These are phyloP conservation scores for Deilephila elpenor DNA, from an alignment of 2,888 invertebrate species.

Conservation along the genomic window DNA sequence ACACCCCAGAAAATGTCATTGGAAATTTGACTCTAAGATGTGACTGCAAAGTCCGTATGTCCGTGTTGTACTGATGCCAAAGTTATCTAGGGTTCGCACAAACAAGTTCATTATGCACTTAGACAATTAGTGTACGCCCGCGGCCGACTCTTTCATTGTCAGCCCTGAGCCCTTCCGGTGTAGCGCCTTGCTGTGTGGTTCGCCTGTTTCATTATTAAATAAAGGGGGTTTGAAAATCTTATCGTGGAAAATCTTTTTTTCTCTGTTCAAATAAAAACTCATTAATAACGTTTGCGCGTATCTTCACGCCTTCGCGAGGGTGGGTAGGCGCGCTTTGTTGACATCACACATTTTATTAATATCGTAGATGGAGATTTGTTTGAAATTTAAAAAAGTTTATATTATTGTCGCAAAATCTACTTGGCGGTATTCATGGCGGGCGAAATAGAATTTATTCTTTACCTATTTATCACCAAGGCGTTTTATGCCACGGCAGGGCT, in stretches of 20 bases:
- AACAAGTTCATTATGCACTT: conserved; percentile 83
- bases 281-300: conserved; percentile 23
- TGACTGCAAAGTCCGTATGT: conserved; percentile 23
- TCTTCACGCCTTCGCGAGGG: conserved; percentile 22
- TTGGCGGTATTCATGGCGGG: background rate
- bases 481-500: too few species aligned
- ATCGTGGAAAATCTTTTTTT: conserved; percentile 33
- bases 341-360: conserved; percentile 21
- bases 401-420: background rate
- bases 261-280: conserved; percentile 33
- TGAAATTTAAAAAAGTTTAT: background rate
- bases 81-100: conserved; percentile 64
- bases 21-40: conserved; percentile 39
- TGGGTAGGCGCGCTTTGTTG: conserved; percentile 18
- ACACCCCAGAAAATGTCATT: conserved; percentile 27
- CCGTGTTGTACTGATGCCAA: background rate
- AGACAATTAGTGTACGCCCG: conserved; percentile 81
- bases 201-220: conserved; percentile 43
- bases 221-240: conserved; percentile 44
- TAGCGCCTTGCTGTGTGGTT: conserved; percentile 59
- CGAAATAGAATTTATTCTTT: too few species aligned
- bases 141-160: conserved; percentile 61
- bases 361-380: background rate
- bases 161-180: conserved; percentile 72
- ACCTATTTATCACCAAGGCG: too few species aligned